phyloP scores from a whole-genome alignment of 2,113 vertebrate genomes.

The Nycticebus coucang region DNA sequence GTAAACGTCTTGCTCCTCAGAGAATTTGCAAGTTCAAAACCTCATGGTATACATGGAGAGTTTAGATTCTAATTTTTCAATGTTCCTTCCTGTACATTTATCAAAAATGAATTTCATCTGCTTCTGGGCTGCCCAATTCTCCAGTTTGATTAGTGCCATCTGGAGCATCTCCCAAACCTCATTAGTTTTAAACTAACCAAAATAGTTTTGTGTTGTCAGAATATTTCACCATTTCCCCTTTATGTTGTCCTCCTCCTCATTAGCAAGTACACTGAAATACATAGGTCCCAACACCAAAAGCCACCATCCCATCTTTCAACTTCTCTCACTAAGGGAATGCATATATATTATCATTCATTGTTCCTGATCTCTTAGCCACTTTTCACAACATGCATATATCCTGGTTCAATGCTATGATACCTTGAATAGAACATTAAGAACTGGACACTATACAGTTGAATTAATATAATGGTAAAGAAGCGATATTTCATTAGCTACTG shows the following conservation, averaged over 20 bases:
- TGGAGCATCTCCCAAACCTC: slow-evolving; percentile 76
- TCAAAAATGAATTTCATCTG: slow-evolving; percentile 80
- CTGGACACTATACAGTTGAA: neutral
- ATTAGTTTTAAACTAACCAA: slow-evolving; percentile 78
- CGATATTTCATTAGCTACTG: neutral
- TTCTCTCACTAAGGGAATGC: neutral
- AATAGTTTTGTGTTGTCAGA: slow-evolving; percentile 69
- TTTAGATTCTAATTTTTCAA: slow-evolving; percentile 73
- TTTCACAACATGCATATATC: neutral
- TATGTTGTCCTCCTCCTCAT: slow-evolving; percentile 53
- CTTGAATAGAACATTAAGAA: neutral
- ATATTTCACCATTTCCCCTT: slow-evolving; percentile 63
- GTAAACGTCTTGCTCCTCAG: slow-evolving; percentile 41
- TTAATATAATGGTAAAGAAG: neutral
- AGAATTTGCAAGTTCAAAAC: slow-evolving; percentile 64
- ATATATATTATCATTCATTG: neutral
- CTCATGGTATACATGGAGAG: slow-evolving; percentile 50
- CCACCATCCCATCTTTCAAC: neutral
- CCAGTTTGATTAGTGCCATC: slow-evolving; percentile 78
- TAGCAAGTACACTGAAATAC: slow-evolving; percentile 42
- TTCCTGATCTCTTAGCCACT: neutral
- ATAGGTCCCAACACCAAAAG: neutral
- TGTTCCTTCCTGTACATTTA: slow-evolving; percentile 74
- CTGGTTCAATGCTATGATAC: neutral
- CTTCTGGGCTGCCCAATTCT: slow-evolving; percentile 77